Evolutionary conservation across 2,797 vertebrate species (phyloP), one percentile per base, ranked within the genome.

Genomic region (Micropoecilia bifurca): DNA sequence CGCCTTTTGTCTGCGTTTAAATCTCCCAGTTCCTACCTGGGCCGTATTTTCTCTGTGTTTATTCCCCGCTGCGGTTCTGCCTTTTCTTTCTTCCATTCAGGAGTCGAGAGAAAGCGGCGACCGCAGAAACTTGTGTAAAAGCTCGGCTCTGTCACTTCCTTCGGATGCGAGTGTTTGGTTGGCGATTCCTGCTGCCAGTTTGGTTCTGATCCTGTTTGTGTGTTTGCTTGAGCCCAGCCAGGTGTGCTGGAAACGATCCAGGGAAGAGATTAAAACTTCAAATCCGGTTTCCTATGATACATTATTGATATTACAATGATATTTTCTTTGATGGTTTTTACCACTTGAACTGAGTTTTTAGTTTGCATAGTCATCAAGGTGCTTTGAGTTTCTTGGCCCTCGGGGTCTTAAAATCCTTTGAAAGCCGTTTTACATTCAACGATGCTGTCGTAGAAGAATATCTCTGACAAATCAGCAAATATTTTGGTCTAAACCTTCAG

Each of bases 191-290:
- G 86, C 85, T 91, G 89, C 89, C 89, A 93, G 94, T 94, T 95
- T 92, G 94, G 93, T 89, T 90, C 88, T 88, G 88, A 93, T 93
- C 90, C 91, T 93, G 89, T 93, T 92, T 91, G 91, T 91, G 91
- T 92, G 91, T 94, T 93, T 93, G 92, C 91, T 87, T 90, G 91
- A 91, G 91, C 86, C 76, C 5, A 68, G 85, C 94, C 94, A 95
- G 94, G 94, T 95, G 94, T 89, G 92, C 86, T 95, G 94, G 92
- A 82, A 45, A 61, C 0, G 1, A 71, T 91, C 92, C 92, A 94
- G 77, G 39, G 39, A 48, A 39, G 16, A 88, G 90, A 90, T 93
- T 92, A 85, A 90, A 93, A 91, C 85, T 77, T 90, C 85, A 90
- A 91, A 93, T 92, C 89, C 80, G 85, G 86, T 90, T 95, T 94